Evolutionary conservation across 2,113 vertebrate species (phyloP).

Genomic region (Clarias batrachus): DNA sequence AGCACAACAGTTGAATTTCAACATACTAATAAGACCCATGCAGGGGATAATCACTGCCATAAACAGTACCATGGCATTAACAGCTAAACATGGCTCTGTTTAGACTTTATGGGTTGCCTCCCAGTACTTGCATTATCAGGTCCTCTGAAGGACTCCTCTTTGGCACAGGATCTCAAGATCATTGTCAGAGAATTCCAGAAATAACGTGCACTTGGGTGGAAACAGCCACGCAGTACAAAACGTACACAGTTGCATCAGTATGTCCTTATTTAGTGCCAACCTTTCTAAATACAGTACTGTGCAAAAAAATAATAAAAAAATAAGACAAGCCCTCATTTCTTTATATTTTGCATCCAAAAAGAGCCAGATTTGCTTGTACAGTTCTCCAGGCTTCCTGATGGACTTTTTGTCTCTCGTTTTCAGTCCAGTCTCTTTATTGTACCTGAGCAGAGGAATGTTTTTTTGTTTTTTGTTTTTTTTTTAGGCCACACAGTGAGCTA

Average conservation of each 20-base stretch:
- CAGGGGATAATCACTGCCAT: background rate
- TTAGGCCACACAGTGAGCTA: too few relatives aligned
- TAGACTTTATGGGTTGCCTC: slow-evolving; percentile 1
- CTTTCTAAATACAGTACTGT: background rate
- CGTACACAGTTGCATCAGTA: background rate
- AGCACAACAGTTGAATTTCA: slow-evolving; percentile 20
- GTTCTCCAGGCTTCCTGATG: too few relatives aligned
- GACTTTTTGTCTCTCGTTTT: too few relatives aligned
- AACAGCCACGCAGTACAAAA: background rate
- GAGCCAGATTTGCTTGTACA: too few relatives aligned
- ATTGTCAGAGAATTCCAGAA: slow-evolving; percentile 18
- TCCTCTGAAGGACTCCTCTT: background rate
- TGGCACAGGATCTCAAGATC: slow-evolving; percentile 16
- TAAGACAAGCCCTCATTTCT: too few relatives aligned
- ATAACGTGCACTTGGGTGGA: background rate
- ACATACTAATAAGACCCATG: slow-evolving; percentile 20
- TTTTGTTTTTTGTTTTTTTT: too few relatives aligned
- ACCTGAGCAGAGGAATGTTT: too few relatives aligned
- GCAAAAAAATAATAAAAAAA: too few relatives aligned
- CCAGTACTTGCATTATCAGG: background rate
- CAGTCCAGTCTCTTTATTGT: too few relatives aligned
- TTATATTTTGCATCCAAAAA: too few relatives aligned
- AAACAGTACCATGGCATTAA: background rate
- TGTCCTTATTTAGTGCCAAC: background rate
- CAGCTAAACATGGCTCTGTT: background rate